These are phyloP conservation scores for Patella ulyssiponensis DNA, from an alignment of 2,888 invertebrate species.

Conservation along the genomic window DNA sequence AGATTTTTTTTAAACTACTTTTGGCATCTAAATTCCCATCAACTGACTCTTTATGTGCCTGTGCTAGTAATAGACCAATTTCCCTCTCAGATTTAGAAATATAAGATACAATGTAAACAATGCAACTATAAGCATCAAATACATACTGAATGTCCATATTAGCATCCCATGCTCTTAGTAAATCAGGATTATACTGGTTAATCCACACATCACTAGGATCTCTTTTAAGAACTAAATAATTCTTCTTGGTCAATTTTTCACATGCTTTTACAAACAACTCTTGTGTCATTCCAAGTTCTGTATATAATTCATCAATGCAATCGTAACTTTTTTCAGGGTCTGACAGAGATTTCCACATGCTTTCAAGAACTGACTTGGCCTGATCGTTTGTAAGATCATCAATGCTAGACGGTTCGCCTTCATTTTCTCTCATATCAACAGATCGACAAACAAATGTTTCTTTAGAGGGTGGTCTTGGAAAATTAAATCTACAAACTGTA, in stretches of 20 bases:
- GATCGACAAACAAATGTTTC: conserved; percentile 19
- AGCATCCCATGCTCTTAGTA: conserved; percentile 17
- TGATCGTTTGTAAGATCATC: not conserved
- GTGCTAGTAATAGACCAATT: conserved; percentile 31
- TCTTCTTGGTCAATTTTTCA: not conserved
- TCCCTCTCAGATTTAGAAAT: conserved; percentile 42
- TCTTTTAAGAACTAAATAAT: conserved; percentile 14
- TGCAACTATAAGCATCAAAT: conserved; percentile 23
- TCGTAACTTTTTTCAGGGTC: not conserved
- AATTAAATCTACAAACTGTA: conserved; percentile 38
- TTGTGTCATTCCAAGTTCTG: not conserved
- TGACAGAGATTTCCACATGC: conserved; percentile 10
- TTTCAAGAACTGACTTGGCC: conserved; percentile 8
- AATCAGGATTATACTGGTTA: conserved; percentile 18
- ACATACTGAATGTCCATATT: conserved; percentile 26
- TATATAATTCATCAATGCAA: not conserved
- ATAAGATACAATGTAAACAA: conserved; percentile 46
- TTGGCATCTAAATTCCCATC: conserved; percentile 30
- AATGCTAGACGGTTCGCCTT: not conserved
- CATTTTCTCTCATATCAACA: not conserved
- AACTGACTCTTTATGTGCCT: conserved; percentile 29
- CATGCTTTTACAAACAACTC: not conserved
- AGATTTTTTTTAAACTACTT: conserved; percentile 27
- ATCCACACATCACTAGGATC: conserved; percentile 15
- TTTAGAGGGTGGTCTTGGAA: conserved; percentile 34